A percentile compares a stretch with the other conserved stretches of the same genome.
These are phyloP conservation scores for Bovichtus variegatus DNA, from an alignment of 2,797 vertebrate genomes.

Conservation along the genomic window DNA sequence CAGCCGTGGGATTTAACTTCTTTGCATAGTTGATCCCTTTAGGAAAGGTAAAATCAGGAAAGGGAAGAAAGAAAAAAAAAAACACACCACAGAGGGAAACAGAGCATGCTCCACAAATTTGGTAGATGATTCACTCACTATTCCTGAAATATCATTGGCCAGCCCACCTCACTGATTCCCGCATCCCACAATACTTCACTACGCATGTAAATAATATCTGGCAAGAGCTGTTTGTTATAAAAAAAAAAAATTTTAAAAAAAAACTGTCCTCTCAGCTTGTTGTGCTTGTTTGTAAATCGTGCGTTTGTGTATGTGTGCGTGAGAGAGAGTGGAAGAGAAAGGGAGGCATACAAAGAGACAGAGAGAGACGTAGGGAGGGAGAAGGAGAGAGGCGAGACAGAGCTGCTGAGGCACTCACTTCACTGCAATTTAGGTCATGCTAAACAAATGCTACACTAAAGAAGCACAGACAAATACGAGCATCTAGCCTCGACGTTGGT, in stretches of 20 bases:
- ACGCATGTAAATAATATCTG: constrained; percentile 57
- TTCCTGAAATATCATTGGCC: constrained; percentile 63
- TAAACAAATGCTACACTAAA: constrained; percentile 79
- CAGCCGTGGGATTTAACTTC: constrained; percentile 62
- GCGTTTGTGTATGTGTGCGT: constrained; percentile 27
- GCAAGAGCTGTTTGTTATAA: constrained; percentile 47
- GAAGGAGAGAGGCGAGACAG: constrained; percentile 71
- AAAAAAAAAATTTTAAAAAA: constrained; percentile 12
- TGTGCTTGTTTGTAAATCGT: constrained; percentile 55
- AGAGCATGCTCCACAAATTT: constrained; percentile 57
- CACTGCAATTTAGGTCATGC: constrained; percentile 84
- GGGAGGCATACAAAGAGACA: constrained; percentile 50
- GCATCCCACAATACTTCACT: constrained; percentile 61
- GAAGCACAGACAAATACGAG: constrained; percentile 66
- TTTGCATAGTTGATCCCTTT: constrained; percentile 67
- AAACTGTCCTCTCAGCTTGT: constrained; percentile 66
- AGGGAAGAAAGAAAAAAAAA: constrained; percentile 1
- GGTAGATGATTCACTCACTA: constrained; percentile 60
- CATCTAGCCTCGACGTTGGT: constrained; percentile 55
- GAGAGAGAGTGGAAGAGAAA: constrained; percentile 45
- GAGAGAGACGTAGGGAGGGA: constrained; percentile 36
- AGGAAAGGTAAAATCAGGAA: constrained; percentile 54
- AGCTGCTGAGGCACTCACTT: constrained; percentile 81
- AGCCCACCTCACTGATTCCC: constrained; percentile 53
- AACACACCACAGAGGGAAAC: constrained; percentile 20